Base-by-base conservation (phyloP, 92 coral and sea anemone genomes). In the Epizoanthus fatuus region DNA sequence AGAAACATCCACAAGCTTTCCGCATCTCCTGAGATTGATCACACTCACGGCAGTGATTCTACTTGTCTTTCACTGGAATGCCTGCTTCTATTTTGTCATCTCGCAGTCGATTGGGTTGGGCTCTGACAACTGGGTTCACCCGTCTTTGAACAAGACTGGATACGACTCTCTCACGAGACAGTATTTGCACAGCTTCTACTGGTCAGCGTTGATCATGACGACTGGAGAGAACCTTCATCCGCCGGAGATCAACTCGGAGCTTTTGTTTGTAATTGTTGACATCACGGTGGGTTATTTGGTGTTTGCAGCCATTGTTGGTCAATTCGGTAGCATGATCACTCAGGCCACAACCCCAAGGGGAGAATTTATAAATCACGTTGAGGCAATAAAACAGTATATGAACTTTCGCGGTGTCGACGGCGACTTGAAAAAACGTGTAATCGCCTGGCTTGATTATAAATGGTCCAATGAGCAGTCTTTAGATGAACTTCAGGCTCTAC, bases 81-180 rank as follows among this genome's bases (percentile, higher is more conserved):
- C 98, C 9, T 95, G 98, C 35, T 88, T 91, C 67, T 95, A 89
- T 77, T 93, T 93, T 65, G 72, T 91, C n/a, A 83, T 94, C 4
- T 95, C 98, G 15, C 88, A 86, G 68, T 75, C 68, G 52, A 89
- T 95, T 15, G 98, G 98, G 2, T 85, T 89, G 64, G 98, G 98
- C 4, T 79, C 96, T 47, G 98, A 95, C 69, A 82, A 85, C 60
- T 95, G 98, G 98, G 98, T 95, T 5, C 93, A 91, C 72, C 98
- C 98, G 0, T 88, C 86, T 3, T 79, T 84, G 15, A 82, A 93
- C 14, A 2, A 63, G 8, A 91, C 90, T 3, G 90, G 81, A 4
- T 90, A 79, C 71, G 80, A 81, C 40, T 42, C 78, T 8, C 85
- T 95, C 10, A 67, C 95, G 0, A 90, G 95, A 16, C 98, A 95